Conservation (phyloP, 2,888 invertebrate species). For the Oligia latruncula region DNA sequence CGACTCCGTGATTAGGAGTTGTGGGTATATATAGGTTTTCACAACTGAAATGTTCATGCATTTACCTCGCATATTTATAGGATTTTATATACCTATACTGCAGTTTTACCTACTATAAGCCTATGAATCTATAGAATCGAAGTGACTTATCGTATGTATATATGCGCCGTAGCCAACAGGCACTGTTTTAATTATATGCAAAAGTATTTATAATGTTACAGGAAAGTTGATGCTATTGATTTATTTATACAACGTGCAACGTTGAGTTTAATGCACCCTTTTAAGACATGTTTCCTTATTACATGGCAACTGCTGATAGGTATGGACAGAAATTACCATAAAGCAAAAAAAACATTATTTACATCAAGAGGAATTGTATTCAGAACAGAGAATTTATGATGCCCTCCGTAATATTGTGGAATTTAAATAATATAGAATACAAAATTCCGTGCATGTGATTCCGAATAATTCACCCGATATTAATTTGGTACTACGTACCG, state of each 20-base stretch:
- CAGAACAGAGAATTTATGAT: neutral
- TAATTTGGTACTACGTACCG: slow-evolving; percentile 2
- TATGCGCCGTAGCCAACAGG: slow-evolving; percentile 11
- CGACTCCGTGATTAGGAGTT: slow-evolving; percentile 54
- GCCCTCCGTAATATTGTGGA: neutral
- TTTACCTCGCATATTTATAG: slow-evolving; percentile 38
- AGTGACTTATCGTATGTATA: slow-evolving; percentile 18
- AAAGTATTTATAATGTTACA: slow-evolving; percentile 41
- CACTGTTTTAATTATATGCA: slow-evolving; percentile 28
- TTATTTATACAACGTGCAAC: slow-evolving; percentile 33
- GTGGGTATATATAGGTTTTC: slow-evolving; percentile 29
- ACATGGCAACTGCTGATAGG: neutral
- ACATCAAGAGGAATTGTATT: neutral
- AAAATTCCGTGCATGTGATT: neutral
- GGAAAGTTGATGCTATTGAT: slow-evolving; percentile 40
- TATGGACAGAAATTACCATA: neutral
- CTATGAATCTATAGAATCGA: slow-evolving; percentile 16
- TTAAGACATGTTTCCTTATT: slow-evolving; percentile 3
- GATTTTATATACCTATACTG: slow-evolving; percentile 17
- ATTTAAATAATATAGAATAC: neutral
- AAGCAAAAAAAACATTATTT: neutral
- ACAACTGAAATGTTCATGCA: slow-evolving; percentile 46
- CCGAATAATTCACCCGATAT: neutral
- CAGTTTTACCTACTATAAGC: neutral
- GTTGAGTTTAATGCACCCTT: slow-evolving; percentile 21